Base-by-base conservation (phyloP, 2,888 invertebrate genomes). In the Drosophila borborema region DNA sequence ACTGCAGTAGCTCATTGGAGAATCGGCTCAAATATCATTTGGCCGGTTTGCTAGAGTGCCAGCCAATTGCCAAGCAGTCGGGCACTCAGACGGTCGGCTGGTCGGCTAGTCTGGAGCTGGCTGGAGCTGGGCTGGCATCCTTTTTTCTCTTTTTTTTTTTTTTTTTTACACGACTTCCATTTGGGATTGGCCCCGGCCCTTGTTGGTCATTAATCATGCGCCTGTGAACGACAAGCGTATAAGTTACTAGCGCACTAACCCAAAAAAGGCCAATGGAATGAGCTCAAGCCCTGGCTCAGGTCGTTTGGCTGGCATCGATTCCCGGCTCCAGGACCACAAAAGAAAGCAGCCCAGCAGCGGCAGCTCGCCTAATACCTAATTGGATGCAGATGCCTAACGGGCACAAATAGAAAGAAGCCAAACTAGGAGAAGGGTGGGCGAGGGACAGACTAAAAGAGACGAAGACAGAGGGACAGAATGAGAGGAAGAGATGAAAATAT, bases 171-270 rank as follows among this genome's bases (percentile, higher is more conserved):
- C 81, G 72, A 72, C 73, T 73, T 72, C 76, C 75, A 80, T 76
- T 76, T 81, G 88, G 82, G 80, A 68, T 75, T 82, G 80, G 71
- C 89, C 80, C 73, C 83, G 89, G 92, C 91, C 92, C 92, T 92
- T 91, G 90, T 84, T 88, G 90, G 88, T 89, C 92, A 91, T 91
- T 92, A 91, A 91, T 91, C 92, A 91, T 92, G 91, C 83, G 80
- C 83, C 83, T 88, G 83, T 84, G 82, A 84, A 81, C 84, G 90
- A 84, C 91, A 82, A 81, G 84, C 84, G 90, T 81, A 90, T 90
- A 86, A 88, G 87, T 84, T 82, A 89, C 85, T 88, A 88, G 86
- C 77, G 76, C 75, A 86, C 80, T 90, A 79, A 74, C 81, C 87
- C 89, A 86, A 91, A 91, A 90, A 91, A 88, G 82, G 87, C 90